These are phyloP conservation scores for Scomber colias DNA, from an alignment of 2,113 vertebrate genomes.

Conservation along the genomic window DNA sequence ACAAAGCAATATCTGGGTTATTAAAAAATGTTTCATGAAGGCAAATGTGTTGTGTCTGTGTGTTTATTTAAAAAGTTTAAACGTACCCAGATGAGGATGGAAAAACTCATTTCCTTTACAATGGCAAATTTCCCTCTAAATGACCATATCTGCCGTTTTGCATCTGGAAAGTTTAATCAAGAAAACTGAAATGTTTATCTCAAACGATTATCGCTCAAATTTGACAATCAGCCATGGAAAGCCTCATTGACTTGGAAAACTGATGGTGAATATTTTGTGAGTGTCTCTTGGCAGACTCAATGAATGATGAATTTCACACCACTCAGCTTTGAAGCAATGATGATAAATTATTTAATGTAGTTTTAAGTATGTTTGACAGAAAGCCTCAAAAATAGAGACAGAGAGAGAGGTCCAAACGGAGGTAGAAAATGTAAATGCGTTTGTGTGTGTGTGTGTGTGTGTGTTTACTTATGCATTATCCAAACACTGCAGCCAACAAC, in stretches of 20 bases:
- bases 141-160: not conserved
- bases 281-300: conserved; percentile 3
- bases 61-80: not conserved
- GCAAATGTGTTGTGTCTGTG: not conserved
- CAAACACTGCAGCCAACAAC: not conserved
- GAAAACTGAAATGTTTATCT: conserved; percentile 5
- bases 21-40: not conserved
- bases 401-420: not conserved
- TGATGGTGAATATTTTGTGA: conserved; percentile 18
- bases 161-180: conserved; percentile 10
- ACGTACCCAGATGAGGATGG: not conserved
- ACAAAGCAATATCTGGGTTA: not conserved
- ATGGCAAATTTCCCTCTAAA: not conserved
- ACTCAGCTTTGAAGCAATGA: conserved; percentile 16
- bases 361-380: conserved; percentile 41
- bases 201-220: conserved; percentile 30
- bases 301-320: conserved; percentile 48
- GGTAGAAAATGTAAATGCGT: not conserved
- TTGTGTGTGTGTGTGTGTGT: not conserved
- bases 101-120: not conserved
- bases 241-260: conserved; percentile 37
- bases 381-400: not conserved
- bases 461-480: not conserved
- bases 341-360: conserved; percentile 60
- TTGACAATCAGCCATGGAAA: conserved; percentile 33